Percentiles rank a stretch among this genome's conserved stretches.
These are phyloP conservation scores for Petromus typicus DNA, from an alignment of 2,113 vertebrate genomes.

Conservation along the genomic window DNA sequence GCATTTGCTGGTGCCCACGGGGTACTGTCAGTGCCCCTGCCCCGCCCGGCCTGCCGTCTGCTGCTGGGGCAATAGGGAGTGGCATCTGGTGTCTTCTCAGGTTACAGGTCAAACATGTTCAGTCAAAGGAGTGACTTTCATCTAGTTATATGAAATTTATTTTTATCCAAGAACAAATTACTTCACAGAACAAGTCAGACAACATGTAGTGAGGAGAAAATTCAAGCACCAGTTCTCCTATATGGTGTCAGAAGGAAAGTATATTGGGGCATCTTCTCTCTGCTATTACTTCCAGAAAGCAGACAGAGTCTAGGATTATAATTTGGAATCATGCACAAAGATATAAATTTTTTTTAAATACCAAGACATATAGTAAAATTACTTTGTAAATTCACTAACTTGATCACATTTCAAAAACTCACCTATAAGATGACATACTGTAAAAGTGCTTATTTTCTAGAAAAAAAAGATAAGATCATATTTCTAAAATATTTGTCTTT, in stretches of 20 bases:
- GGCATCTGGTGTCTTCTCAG: neutral
- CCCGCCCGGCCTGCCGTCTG: neutral
- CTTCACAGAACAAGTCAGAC: neutral
- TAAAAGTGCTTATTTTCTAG: neutral
- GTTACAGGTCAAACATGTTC: neutral
- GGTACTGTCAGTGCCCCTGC: neutral
- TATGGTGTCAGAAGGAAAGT: neutral
- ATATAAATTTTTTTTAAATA: neutral
- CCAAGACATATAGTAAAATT: neutral
- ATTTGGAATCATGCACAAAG: neutral
- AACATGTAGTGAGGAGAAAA: neutral
- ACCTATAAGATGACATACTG: neutral
- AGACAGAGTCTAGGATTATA: neutral
- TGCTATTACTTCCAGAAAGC: neutral
- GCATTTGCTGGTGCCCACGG: accelerated
- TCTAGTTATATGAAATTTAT: neutral
- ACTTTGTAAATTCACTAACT: neutral
- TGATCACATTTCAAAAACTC: neutral
- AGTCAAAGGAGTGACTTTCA: neutral
- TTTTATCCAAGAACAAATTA: neutral
- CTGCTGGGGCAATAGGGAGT: neutral
- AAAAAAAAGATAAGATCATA: neutral
- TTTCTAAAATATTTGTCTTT: neutral
- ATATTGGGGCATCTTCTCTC: neutral
- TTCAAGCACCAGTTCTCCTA: neutral